Evolutionary conservation across 2,888 invertebrate species (phyloP), one percentile per base, ranked within the genome.

Genomic region (Folsomia candida): DNA sequence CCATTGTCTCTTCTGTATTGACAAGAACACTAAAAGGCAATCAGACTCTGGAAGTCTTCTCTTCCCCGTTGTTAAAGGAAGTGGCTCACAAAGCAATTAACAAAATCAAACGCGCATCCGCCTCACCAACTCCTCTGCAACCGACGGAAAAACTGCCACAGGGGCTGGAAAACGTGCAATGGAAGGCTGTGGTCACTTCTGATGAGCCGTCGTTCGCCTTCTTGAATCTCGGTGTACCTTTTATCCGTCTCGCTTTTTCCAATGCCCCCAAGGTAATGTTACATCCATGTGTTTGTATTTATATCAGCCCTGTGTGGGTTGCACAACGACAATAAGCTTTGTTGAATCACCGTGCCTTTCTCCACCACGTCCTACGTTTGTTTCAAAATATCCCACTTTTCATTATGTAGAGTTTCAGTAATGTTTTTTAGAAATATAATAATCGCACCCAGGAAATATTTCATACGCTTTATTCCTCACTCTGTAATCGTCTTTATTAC

Each of bases 51-150:
- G 68, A 76, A 25, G 76, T 80, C 20, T 75, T 68, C 62, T 78
- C 78, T n/a, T 80, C 80, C n/a, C 80, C 80, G 37, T 47, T 78
- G 28, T 65, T 80, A 11, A 68, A 75, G 63, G 80, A 80, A 61
- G 76, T 78, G 18, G 78, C 74, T 25, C 62, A 74, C 29, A 76
- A 76, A 68, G 78, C 80, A 14, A 76, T 79, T 59, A 75, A 74
- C 47, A 72, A 76, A 65, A 73, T 78, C 37, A 78, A 77, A 51
- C 76, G 75, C 59, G 65, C 58, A 9, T 29, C 66, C 61, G 24
- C 72, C 66, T 4, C 63, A 4, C 4, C 18, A 27, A 20, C 58
- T 66, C 65, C 64, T 29, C n/a, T n/a, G n/a, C n/a, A n/a, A n/a
- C 28, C 27, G 37, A 14, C 37, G 37, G 37, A 37, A 37, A 18